Evolutionary conservation across 2,888 invertebrate species (phyloP), one percentile per base, ranked within the genome.

Genomic region (Drosophila quasianomalipes): DNA sequence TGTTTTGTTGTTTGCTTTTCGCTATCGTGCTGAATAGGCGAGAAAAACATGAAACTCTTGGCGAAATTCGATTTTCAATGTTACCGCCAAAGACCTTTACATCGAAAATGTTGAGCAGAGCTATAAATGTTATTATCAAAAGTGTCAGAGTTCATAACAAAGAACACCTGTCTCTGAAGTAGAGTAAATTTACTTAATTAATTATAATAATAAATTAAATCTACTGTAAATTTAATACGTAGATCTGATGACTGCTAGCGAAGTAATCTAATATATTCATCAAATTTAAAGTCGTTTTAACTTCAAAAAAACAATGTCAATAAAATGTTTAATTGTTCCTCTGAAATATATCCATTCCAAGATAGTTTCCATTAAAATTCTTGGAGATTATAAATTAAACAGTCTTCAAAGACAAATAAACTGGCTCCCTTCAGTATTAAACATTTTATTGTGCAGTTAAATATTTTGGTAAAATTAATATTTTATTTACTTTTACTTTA

Each of bases 11-110:
- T 9, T 47, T 61, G 68, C 65, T 16, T 44, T 70, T 63, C 70
- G 39, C 31, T 63, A 76, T 80, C 69, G 53, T 60, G 81, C 84
- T 81, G 74, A 83, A 54, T 49, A 12, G 71, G 69, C 72, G 89
- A 70, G 54, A 71, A 85, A 71, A 64, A 52, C 54, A 35, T 52
- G 65, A 80, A 64, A 54, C 74, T 62, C 53, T 70, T 58, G 51
- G 41, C 60, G 71, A 82, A 74, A 74, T 82, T 57, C 57, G 63
- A 58, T 59, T 65, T 88, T 82, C 68, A 71, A 73, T 79, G 71
- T 59, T 70, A 44, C 44, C 63, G 49, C 51, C 54, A 33, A 75
- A 79, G 79, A 79, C 72, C 69, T 81, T 60, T 57, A 22, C 33
- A 41, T 26, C 14, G 19, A 4, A 22, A 47, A 51, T 33, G 14